Conservation (phyloP, 2,888 invertebrate genomes). For the Patella depressa region DNA sequence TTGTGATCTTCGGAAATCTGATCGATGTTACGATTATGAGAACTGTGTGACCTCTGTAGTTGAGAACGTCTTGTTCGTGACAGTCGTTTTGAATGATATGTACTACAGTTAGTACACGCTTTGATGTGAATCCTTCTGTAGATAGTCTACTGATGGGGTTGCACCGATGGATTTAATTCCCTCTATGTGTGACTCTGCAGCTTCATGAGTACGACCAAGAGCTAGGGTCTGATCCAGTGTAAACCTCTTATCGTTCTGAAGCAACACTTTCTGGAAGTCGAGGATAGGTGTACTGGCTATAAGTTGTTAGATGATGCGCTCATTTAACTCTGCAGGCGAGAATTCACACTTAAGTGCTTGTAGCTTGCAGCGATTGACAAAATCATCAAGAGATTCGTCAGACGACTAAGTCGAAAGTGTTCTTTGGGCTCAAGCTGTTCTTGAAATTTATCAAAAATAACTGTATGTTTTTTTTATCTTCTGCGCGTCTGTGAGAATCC, state of each 20-base stretch:
- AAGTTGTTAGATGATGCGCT: background rate
- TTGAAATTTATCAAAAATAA: background rate
- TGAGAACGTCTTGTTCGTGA: too few species aligned
- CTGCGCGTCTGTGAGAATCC: background rate
- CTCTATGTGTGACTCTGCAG: background rate
- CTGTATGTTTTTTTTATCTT: background rate
- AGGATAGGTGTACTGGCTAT: background rate
- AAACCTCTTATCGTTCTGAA: background rate
- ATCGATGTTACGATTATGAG: background rate
- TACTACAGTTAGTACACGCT: background rate
- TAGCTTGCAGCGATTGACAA: background rate
- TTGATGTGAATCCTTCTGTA: too few species aligned
- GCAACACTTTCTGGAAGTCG: background rate
- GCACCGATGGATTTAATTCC: too few species aligned
- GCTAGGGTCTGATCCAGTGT: background rate
- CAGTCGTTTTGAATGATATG: background rate
- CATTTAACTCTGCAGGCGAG: background rate
- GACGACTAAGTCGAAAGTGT: conserved; percentile 10
- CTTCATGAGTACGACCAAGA: background rate
- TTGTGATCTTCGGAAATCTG: background rate
- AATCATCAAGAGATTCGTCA: background rate
- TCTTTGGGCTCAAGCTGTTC: background rate
- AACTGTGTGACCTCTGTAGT: too few species aligned
- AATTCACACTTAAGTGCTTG: conserved; percentile 7
- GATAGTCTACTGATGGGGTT: too few species aligned